A percentile compares a stretch with the other conserved stretches of the same genome.
These are phyloP conservation scores for Lumbricus terrestris DNA, from an alignment of 2,888 invertebrate genomes.

Conservation along the genomic window DNA sequence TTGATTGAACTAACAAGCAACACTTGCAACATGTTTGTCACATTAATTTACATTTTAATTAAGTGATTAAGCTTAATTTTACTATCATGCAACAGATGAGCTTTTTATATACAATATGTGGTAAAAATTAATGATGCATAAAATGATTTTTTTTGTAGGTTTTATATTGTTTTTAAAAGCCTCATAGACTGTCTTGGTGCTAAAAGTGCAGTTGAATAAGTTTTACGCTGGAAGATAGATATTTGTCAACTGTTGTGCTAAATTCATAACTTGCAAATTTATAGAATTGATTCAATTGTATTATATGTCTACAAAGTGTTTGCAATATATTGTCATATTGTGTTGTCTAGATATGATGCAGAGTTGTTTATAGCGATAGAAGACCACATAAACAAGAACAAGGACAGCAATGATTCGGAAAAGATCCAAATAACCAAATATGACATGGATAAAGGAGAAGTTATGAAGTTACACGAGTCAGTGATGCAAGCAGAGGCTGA, in stretches of 20 bases:
- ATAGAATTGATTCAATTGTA: not conserved
- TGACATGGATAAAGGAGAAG: slow-evolving; percentile 7
- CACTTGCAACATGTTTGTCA: too few relatives aligned
- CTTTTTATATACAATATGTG: too few relatives aligned
- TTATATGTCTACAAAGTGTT: not conserved
- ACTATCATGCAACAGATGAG: too few relatives aligned
- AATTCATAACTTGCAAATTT: not conserved
- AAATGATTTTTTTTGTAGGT: not conserved
- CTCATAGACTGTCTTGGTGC: not conserved
- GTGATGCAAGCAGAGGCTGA: not conserved
- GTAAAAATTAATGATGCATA: not conserved
- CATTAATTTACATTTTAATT: not conserved
- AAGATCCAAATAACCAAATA: not conserved
- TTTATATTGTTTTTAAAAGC: not conserved
- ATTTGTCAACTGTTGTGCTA: not conserved
- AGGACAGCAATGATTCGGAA: not conserved
- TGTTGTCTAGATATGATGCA: not conserved
- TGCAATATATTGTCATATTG: not conserved
- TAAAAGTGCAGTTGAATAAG: not conserved
- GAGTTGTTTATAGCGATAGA: not conserved
- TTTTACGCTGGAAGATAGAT: not conserved
- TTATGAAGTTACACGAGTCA: not conserved
- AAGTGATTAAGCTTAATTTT: not conserved
- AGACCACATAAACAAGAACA: slow-evolving; percentile 14
- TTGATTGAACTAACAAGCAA: too few relatives aligned